Evolutionary conservation across 2,888 invertebrate genomes (phyloP), one percentile per base, ranked within the genome.

Genomic region (Sialis fuliginosa): DNA sequence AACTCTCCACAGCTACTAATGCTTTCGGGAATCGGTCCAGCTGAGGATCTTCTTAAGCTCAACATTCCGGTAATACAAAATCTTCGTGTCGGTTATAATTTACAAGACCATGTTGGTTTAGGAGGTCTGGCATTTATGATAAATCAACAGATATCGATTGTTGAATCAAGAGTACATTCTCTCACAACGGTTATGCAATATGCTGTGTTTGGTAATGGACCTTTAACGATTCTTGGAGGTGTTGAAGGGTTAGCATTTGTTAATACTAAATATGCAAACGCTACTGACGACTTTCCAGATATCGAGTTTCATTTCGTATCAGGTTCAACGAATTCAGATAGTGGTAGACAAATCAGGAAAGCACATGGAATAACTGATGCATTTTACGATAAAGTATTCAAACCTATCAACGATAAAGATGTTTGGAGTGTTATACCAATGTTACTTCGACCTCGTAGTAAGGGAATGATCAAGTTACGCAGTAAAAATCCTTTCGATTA

Each of bases 1-100:
- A 95, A 93, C 60, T 86, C 93, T 0, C 91, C 97, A 0, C 96
- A 98, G 60, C 59, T 97, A 2, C 64, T 97, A 37, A 90, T 96
- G 90, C 63, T 97, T 1, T 91, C 91, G 6, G 97, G 95, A 0
- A 74, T 95, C 8, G 88, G 88, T 0, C 85, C 85, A 0, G 70
- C 74, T 45, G 75, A 76, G 13, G 80, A 88, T 55, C 58, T 89
- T 48, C 65, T 70, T n/a, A 76, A 80, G 54, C 77, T 79, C 54
- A 71, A 77, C 45, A 88, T 91, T 54, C 86, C 87, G 0, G 67
- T 88, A 0, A 75, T 90, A 44, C 80, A 85, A 58, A 83, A 91
- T 59, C 65, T 88, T 1, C 76, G 76, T 54, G 91, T 92, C 0
- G 92, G 92, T 0, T 70, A 81, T 50, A 92, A 91, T 60, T 69